Percentiles rank a stretch among this genome's conserved stretches.
phyloP scores from a whole-genome alignment of 2,113 vertebrate species.

The Brachirus orientalis region DNA sequence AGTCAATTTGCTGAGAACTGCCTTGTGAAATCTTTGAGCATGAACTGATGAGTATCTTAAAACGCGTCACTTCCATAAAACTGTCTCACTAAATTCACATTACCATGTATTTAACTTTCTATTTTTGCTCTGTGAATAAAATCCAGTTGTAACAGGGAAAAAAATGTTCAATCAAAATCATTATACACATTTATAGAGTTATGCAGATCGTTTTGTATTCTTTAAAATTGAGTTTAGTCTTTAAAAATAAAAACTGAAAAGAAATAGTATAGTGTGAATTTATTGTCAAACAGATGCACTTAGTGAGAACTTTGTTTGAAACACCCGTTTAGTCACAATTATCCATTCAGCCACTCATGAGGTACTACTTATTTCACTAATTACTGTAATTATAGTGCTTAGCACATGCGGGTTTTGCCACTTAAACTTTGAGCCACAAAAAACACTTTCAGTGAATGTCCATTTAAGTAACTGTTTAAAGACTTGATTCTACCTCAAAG shows the following conservation, averaged over 20 bases:
- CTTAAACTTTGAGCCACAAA: too few species aligned
- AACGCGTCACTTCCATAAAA: background rate
- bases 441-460: too few species aligned
- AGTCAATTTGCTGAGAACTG: background rate
- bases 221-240: constrained; percentile 53
- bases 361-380: too few species aligned
- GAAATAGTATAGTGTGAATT: constrained; percentile 11
- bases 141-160: constrained; percentile 12
- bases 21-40: constrained; percentile 17
- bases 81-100: background rate
- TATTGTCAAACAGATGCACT: background rate
- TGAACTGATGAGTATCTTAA: constrained; percentile 2
- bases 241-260: constrained; percentile 58
- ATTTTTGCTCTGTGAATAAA: constrained; percentile 10
- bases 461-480: too few species aligned
- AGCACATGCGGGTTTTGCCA: too few species aligned
- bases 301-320: too few species aligned
- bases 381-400: too few species aligned
- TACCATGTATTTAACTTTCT: constrained; percentile 19
- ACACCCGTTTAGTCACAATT: too few species aligned
- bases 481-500: too few species aligned
- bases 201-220: constrained; percentile 66
- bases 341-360: too few species aligned
- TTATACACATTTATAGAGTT: constrained; percentile 23
- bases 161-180: background rate